Base-by-base conservation (phyloP, 2,113 vertebrate genomes). In the Lepus europaeus region DNA sequence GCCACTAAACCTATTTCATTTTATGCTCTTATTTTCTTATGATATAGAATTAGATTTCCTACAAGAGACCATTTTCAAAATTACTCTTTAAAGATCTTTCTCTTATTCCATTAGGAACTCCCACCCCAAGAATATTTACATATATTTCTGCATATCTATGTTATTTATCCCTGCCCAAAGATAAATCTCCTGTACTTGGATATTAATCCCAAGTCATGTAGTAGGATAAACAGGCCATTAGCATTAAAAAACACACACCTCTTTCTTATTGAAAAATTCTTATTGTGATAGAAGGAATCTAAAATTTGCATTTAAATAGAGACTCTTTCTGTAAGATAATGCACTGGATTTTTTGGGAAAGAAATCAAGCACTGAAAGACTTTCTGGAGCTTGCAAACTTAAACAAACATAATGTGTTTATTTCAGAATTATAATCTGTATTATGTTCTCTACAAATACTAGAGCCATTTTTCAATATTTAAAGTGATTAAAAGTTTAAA, bases 251-350 rank as follows among this genome's bases (percentile, higher is more conserved):
- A 82, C 69, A 92, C 27, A 96, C 7, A 89, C 17, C 13, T 70
- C 70, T 79, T 95, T 91, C 96, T 97, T 93, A 95, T 87, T 96
- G 91, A 96, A 93, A 97, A 97, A 90, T 36, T 78, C 25, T 93
- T 95, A 95, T 96, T 95, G 96, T 95, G 82, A 89, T 70, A 61
- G 73, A 95, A 91, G 17, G 17, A 69, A 85, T 20, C 29, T 72
- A 90, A 90, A 63, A 95, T 97, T 95, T 97, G 87, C 95, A 97
- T 97, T 95, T 95, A 97, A 98, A 96, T 97, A 79, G 51, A 88
- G 76, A 91, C 14, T 76, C 89, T 91, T 94, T 88, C 89, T 96
- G 74, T 78, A 96, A 96, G 84, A 95, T 87, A 90, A 19, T 86
- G 76, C 63, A 87, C 29, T 90, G 78, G 49, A 93, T 87, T 91